These are phyloP conservation scores for Anastrepha obliqua DNA, from an alignment of 1,140 invertebrate genomes.

Conservation along the genomic window DNA sequence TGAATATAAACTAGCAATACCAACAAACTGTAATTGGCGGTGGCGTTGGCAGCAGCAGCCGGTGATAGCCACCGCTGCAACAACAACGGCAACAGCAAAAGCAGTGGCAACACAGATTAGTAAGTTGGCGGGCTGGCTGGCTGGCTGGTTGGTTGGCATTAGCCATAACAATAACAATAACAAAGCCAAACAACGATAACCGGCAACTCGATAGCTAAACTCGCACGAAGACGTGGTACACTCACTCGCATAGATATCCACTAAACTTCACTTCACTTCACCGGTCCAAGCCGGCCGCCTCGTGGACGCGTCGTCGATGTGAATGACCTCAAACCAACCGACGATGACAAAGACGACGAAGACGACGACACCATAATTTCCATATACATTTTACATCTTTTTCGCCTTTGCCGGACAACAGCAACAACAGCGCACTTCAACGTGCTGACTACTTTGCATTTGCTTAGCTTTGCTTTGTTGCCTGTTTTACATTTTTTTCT, in stretches of 20 bases:
- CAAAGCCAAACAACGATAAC: background rate
- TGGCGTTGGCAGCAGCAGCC: background rate
- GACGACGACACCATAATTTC: constrained; percentile 32
- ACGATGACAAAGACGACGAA: background rate
- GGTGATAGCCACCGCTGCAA: background rate
- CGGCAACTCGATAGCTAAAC: constrained; percentile 27
- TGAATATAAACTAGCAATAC: constrained; percentile 48
- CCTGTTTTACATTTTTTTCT: background rate
- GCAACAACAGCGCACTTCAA: background rate
- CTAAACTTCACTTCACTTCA: background rate
- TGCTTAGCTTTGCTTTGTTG: constrained; percentile 6
- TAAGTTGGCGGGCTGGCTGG: background rate
- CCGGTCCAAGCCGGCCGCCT: background rate
- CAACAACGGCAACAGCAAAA: background rate
- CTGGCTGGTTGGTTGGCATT: background rate
- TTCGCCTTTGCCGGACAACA: background rate
- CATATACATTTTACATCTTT: constrained; percentile 35
- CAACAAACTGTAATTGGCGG: constrained; percentile 39
- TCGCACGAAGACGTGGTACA: background rate
- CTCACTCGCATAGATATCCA: background rate
- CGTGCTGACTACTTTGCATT: constrained; percentile 7
- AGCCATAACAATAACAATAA: background rate
- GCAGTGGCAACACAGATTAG: background rate
- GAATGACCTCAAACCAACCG: constrained; percentile 46
- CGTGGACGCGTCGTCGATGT: constrained; percentile 17